These are phyloP conservation scores for Cyanistes caeruleus DNA, from an alignment of 2,113 vertebrate species.

Conservation along the genomic window DNA sequence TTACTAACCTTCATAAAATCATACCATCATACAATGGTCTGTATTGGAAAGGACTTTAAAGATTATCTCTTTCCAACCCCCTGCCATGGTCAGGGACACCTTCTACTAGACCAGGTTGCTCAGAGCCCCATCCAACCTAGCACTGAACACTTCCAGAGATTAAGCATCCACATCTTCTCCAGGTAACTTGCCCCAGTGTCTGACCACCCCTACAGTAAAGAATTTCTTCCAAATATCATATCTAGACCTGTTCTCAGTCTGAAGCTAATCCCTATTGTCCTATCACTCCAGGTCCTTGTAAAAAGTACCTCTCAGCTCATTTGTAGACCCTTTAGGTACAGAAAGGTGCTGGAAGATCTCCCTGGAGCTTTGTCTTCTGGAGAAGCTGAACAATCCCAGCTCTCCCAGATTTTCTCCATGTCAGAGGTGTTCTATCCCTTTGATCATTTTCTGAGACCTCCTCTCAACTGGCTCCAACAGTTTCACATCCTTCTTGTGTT, in stretches of 20 bases:
- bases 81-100: not conserved
- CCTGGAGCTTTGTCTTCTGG: not conserved
- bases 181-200: not conserved
- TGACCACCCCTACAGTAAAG: not conserved
- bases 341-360: not conserved
- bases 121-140: not conserved
- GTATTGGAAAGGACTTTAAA: not conserved
- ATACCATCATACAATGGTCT: not conserved
- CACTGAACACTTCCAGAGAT: fast-evolving
- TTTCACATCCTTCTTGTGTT: not conserved
- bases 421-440: not conserved
- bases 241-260: not conserved
- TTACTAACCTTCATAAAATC: not conserved
- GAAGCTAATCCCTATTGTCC: not conserved
- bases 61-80: not conserved
- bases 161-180: not conserved
- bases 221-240: not conserved
- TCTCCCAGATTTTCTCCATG: not conserved
- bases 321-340: not conserved
- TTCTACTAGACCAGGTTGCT: not conserved
- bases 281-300: not conserved
- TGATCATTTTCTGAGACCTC: not conserved
- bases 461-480: not conserved
- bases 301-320: not conserved
- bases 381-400: not conserved